A percentile compares a stretch with the other conserved stretches of the same genome.
These are phyloP conservation scores for Cochlearius cochlearius DNA, from an alignment of 2,113 vertebrate species.

Conservation along the genomic window DNA sequence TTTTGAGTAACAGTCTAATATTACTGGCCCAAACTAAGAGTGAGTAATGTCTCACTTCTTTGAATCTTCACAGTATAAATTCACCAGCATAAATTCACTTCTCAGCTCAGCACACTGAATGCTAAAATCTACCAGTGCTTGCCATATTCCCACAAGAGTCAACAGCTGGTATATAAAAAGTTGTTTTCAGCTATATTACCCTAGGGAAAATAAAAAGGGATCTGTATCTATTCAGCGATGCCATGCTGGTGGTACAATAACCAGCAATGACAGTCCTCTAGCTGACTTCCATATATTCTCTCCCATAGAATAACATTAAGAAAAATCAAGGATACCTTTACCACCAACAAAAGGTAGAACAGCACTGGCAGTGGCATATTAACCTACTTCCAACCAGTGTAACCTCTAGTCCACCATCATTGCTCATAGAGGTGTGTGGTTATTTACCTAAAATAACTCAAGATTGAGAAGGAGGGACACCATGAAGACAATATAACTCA, in stretches of 20 bases:
- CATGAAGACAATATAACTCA: not conserved
- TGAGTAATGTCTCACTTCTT: conserved; percentile 12
- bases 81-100: not conserved
- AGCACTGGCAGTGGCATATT: not conserved
- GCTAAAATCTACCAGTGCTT: not conserved
- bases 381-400: not conserved
- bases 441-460: not conserved
- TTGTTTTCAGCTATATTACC: not conserved
- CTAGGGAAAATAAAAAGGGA: no score
- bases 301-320: not conserved
- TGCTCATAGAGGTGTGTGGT: not conserved
- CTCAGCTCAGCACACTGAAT: not conserved
- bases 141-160: not conserved
- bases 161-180: not conserved
- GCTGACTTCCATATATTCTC: not conserved
- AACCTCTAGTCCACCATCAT: not conserved
- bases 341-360: not conserved
- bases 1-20: not conserved
- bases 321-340: not conserved
- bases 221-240: not conserved
- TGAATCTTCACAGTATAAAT: not conserved
- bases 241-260: not conserved
- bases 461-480: not conserved
- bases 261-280: not conserved
- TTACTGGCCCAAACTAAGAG: not conserved